Evolutionary conservation across 2,113 vertebrate genomes (phyloP), one percentile per base, ranked within the genome.

Genomic region (Rhynchopsitta pachyrhyncha): DNA sequence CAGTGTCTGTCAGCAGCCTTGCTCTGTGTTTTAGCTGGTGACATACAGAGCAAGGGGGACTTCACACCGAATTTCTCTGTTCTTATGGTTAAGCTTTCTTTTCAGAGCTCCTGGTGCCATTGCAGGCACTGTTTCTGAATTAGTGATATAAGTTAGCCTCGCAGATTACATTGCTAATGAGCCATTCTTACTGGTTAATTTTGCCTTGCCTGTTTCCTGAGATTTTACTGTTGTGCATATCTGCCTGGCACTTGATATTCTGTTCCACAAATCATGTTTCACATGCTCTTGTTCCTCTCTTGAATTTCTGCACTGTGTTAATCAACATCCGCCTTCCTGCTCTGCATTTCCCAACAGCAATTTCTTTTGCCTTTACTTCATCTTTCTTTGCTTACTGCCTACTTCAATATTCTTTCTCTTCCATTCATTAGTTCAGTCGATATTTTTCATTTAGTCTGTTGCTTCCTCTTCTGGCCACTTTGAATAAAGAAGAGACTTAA

Each of bases 371-470:
- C 44, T 77, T 90, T 73, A 37, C 67, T 96, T 93, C 62, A 81
- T 95, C 79, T 90, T 85, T 80, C 68, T 80, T 73, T 90, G 68
- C 83, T 91, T 74, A 22, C 67, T 86, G 82, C 57, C 82, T 83
- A 39, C 39, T 55, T 86, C 64, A 17, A 63, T 96, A 88, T 90
- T 60, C 27, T 78, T 76, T 78, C 85, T 93, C 64, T 73, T 97
- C 85, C 29, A 52, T 86, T 88, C 33, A 2, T 67, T 91, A 60
- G 76, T 50, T 68, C 31, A 33, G 73, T 94, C 88, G 78, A 71
- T 90, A 90, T 88, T 95, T 96, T 90, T 86, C 39, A 78, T 90
- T 88, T 90, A 71, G 47, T 68, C 75, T 90, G 85, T 59, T 83
- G 82, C 68, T 94, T 95, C 82, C 35, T 76, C 27, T 59, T 59